Percentiles rank a stretch among this genome's conserved stretches.
Conservation (phyloP, 2,113 vertebrate genomes). For the Lepidothrix coronata region DNA sequence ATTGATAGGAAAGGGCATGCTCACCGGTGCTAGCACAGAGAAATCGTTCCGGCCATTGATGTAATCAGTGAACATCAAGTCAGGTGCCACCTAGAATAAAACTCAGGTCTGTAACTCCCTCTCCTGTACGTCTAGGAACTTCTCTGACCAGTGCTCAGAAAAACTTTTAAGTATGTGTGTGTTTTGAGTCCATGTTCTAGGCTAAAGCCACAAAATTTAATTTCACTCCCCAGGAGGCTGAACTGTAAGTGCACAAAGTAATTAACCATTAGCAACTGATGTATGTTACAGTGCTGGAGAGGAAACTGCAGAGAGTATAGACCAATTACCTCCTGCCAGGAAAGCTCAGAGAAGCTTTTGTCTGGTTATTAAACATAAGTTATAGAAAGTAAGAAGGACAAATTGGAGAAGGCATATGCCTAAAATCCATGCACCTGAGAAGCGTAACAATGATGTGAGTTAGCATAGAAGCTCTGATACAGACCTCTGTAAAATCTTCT, state of each 20-base stretch:
- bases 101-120: not conserved
- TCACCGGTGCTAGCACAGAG: not conserved
- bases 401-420: not conserved
- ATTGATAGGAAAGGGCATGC: not conserved
- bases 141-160: not conserved
- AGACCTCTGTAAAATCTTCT: not conserved
- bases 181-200: not conserved
- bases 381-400: conserved; percentile 32
- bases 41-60: not conserved
- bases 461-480: not conserved
- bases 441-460: not conserved
- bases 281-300: not conserved
- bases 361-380: conserved; percentile 2
- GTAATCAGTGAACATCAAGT: not conserved
- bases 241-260: conserved; percentile 54
- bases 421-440: conserved; percentile 19
- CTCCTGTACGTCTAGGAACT: not conserved
- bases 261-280: conserved; percentile 61
- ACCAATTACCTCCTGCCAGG: conserved; percentile 44
- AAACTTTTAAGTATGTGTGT: not conserved
- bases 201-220: conserved; percentile 51
- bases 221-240: conserved; percentile 53
- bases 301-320: not conserved
- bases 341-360: conserved; percentile 34
- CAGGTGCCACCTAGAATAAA: not conserved